Conservation (phyloP, 2,113 vertebrate species). For the Oxyura jamaicensis region DNA sequence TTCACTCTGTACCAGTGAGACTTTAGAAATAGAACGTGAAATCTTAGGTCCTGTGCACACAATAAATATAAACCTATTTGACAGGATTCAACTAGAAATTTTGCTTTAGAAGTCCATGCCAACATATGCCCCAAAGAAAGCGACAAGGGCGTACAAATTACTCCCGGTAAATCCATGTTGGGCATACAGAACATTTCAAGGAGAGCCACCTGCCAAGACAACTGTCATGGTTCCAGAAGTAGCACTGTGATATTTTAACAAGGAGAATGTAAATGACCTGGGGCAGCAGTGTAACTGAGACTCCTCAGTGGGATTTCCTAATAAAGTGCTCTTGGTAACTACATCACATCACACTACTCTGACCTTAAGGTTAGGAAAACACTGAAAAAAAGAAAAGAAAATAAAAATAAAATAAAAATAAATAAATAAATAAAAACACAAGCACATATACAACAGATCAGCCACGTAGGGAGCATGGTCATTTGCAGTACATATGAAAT, state of each 20-base stretch:
- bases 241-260: not conserved
- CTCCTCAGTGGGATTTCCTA: not conserved
- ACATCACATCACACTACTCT: not conserved
- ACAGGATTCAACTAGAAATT: not conserved
- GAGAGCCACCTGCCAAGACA: conserved; percentile 24
- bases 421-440: not conserved
- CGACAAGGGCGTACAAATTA: not conserved
- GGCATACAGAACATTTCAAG: not conserved
- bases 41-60: not conserved
- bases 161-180: not conserved
- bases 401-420: not conserved
- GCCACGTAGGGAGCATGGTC: not conserved
- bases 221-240: not conserved
- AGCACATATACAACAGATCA: not conserved
- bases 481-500: not conserved
- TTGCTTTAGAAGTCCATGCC: not conserved
- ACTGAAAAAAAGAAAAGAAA: not conserved
- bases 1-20: not conserved
- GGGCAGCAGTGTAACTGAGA: not conserved
- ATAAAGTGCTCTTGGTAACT: not conserved
- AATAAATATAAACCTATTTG: not conserved
- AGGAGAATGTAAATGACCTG: not conserved
- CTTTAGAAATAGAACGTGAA: not conserved
- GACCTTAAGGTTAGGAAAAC: not conserved
- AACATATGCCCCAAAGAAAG: conserved; percentile 12